Evolutionary conservation across 2,888 invertebrate species (phyloP).

Genomic region (Myathropa florea): DNA sequence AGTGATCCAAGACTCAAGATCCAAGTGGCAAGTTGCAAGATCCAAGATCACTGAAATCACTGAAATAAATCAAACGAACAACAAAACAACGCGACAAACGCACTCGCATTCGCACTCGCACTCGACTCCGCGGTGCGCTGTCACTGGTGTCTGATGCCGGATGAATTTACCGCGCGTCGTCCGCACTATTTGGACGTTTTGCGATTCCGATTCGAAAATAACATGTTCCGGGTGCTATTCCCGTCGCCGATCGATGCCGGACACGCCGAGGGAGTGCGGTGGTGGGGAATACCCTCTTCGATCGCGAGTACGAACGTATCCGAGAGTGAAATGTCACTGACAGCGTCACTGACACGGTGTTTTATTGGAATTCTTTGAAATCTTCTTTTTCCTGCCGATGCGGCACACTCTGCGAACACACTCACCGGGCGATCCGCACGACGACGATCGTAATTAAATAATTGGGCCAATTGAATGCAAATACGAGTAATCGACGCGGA

Average conservation of each 20-base stretch:
- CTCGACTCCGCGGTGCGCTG: neutral
- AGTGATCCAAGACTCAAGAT: slow-evolving; percentile 51
- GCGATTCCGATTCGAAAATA: slow-evolving; percentile 63
- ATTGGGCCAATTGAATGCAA: slow-evolving; percentile 63
- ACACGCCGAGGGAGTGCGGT: neutral
- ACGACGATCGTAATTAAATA: slow-evolving; percentile 62
- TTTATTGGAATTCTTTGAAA: neutral
- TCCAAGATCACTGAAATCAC: slow-evolving; percentile 59
- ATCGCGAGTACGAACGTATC: neutral
- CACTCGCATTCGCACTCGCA: no score
- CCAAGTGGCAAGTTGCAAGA: neutral
- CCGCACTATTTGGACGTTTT: neutral
- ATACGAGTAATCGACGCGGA: slow-evolving; percentile 30
- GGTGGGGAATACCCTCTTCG: neutral
- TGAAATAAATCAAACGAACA: slow-evolving; percentile 48
- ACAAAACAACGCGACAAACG: neutral
- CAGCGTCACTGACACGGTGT: neutral
- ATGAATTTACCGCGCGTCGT: neutral
- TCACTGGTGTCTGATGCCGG: neutral
- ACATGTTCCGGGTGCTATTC: slow-evolving; percentile 70
- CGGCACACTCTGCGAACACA: neutral
- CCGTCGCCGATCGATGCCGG: slow-evolving; percentile 41
- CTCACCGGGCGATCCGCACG: slow-evolving; percentile 11
- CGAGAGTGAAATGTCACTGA: slow-evolving; percentile 21
- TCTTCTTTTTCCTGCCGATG: neutral